Base-by-base conservation (phyloP, 2,888 invertebrate genomes). In the Heterodera filipjevi region DNA sequence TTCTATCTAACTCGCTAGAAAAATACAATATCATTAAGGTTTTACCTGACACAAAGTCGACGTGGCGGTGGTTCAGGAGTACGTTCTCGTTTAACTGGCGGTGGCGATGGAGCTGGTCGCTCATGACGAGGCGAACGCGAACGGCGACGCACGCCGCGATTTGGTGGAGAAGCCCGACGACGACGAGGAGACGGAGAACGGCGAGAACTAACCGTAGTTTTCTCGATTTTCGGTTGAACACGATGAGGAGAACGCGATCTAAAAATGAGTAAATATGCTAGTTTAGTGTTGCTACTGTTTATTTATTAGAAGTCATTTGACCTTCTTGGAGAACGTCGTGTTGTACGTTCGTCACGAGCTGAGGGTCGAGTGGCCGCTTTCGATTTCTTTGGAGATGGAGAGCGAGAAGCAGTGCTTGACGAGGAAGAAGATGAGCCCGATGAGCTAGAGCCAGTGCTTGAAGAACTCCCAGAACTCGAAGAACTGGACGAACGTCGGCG, bases 181-280 rank as follows among this genome's bases (percentile, higher is more conserved):
- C 78, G 78, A 22, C 53, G 79, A n/a, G 76, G 78, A 14, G 68
- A 76, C 39, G 79, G 79, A 16, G 77, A 78, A 33, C 70, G 66
- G 22, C 79, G 79, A 16, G 76, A 66, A 46, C 79, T 66, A 8
- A 73, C 66, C 53, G 73, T 75, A 27, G n/a, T 44, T 68, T 73
- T 66, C 53, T 66, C 76, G n/a, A 77, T 66, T 33, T 75, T 75
- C 8, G 74, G 59, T 27, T 46, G 44, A 1, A 49, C 70, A 66
- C 85, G 75, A 64, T 85, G 84, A 66, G 83, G 84, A 75, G 85
- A 81, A 32, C 82, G 81, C 8, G 80, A 78, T 22, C 85, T 68
- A 35, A 14, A 8, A 35, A 68, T n/a, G 14, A n/a, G 19, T 14
- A n/a, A 35, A 68, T 32, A 30, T 32, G 16, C 14, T 3, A 19